Evolutionary conservation across 2,113 vertebrate species (phyloP), one percentile per base, ranked within the genome.

Genomic region (Pogonocichla stellata): DNA sequence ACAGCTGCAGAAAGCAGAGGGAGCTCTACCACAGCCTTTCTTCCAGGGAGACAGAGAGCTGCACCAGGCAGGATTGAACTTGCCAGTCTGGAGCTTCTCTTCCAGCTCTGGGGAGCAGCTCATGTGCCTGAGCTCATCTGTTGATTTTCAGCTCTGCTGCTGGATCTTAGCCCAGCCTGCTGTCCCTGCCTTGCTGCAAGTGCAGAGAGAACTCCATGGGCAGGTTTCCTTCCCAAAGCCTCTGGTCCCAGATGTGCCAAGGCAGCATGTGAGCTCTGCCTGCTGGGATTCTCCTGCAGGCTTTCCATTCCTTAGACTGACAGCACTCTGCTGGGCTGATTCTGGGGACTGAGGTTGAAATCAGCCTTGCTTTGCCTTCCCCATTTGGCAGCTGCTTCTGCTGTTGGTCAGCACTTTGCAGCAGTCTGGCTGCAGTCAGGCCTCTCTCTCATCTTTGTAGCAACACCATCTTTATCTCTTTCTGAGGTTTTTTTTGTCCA

Each of bases 301-400:
- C 7, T 86, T 18, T 62, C 31, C 18, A 1, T 70, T 61, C 45
- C 70, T 54, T 17, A 50, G 22, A 2, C 15, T 57, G 29, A 7
- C 29, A 71, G 36, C 62, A 26, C 47, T 7, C 38, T 71, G 29
- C 18, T n/a, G 73, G 28, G 23, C 85, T 82, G 33, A 26, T 26
- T 17, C 19, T 29, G 53, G 23, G 2, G 36, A 2, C 54, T 61
- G 50, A 25, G 42, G 20, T 1, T 77, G 80, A 53, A 48, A 36
- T 45, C 14, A 20, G 64, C 10, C 14, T 65, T 47, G 34, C 48
- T 88, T 80, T 79, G 47, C 65, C 34, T 73, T 57, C n/a, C 33
- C 20, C 2, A 0, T 69, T 45, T 18, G 34, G 22, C 0, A 0
- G 5, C 34, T 51, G 47, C 48, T 29, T 66, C 60, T 51, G 79